A percentile compares a stretch with the other conserved stretches of the same genome.
These are phyloP conservation scores for Conus canariensis DNA, from an alignment of 2,888 invertebrate species.

Conservation along the genomic window DNA sequence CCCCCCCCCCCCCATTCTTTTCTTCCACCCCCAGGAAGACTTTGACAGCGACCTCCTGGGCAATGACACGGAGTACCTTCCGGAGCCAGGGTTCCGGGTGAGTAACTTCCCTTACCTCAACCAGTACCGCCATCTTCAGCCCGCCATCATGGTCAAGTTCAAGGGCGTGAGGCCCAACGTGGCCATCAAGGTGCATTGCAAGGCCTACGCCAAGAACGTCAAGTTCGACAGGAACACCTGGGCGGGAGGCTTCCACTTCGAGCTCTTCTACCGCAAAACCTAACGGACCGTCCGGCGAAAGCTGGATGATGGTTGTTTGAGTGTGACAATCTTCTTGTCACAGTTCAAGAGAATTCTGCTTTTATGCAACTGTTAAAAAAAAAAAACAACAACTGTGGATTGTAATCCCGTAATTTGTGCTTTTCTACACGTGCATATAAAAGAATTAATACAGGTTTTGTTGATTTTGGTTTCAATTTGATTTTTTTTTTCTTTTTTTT, in stretches of 20 bases:
- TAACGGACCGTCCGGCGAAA: background rate
- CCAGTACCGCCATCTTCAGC: background rate
- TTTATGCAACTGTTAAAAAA: too few species aligned
- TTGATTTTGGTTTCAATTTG: too few species aligned
- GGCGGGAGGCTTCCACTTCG: background rate
- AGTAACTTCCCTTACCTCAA: background rate
- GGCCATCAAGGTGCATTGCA: background rate
- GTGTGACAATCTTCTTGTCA: too few species aligned
- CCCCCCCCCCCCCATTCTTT: background rate
- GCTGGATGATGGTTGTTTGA: too few species aligned
- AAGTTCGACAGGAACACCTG: background rate
- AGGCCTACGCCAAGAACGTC: background rate
- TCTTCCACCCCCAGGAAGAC: background rate
- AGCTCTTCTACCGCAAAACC: background rate
- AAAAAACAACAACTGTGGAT: too few species aligned
- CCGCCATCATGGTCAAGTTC: slow-evolving; percentile 24
- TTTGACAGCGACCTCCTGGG: background rate
- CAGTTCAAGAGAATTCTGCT: too few species aligned
- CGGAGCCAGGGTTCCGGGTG: background rate
- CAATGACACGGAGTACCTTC: background rate
- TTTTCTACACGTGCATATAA: too few species aligned
- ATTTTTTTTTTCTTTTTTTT: too few species aligned
- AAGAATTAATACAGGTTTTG: too few species aligned
- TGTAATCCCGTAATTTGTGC: too few species aligned
- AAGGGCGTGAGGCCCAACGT: background rate